These are phyloP conservation scores for Pao palembangensis DNA, from an alignment of 2,113 vertebrate genomes.

Conservation along the genomic window DNA sequence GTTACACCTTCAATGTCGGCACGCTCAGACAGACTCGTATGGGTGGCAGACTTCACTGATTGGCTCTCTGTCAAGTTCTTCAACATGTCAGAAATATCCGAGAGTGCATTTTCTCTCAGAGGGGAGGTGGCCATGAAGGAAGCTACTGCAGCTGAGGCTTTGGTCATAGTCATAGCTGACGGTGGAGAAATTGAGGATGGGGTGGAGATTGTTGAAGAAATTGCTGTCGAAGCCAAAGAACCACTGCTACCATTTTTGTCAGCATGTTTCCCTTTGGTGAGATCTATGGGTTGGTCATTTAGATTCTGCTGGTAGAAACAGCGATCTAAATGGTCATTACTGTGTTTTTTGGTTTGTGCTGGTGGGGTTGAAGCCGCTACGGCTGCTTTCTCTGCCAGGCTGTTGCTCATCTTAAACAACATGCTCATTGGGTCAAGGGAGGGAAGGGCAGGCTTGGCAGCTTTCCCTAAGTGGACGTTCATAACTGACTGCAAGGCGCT, in stretches of 20 bases:
- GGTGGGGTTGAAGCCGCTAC: slow-evolving; percentile 87
- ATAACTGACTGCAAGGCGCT: slow-evolving; percentile 98
- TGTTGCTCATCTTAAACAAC: slow-evolving; percentile 99
- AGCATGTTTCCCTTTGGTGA: slow-evolving; percentile 96
- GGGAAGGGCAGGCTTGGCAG: slow-evolving; percentile 92
- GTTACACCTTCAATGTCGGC: slow-evolving; percentile 91
- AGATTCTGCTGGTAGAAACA: slow-evolving; percentile 92
- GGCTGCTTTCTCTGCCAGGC: slow-evolving; percentile 93
- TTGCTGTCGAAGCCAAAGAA: slow-evolving; percentile 84
- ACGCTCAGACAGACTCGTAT: slow-evolving; percentile 94
- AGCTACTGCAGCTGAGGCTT: slow-evolving; percentile 90
- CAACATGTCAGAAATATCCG: slow-evolving; percentile 99
- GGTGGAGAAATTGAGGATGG: slow-evolving; percentile 90
- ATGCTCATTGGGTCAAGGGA: slow-evolving; percentile 98
- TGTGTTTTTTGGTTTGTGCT: slow-evolving; percentile 86
- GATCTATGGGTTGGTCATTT: slow-evolving; percentile 96
- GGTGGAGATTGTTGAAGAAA: slow-evolving; percentile 88
- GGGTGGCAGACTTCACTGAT: slow-evolving; percentile 90
- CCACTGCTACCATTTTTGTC: slow-evolving; percentile 77
- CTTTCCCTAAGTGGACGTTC: slow-evolving; percentile 98
- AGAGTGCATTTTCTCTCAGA: slow-evolving; percentile 96
- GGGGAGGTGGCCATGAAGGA: slow-evolving; percentile 97
- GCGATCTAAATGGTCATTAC: slow-evolving; percentile 88
- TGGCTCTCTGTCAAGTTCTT: slow-evolving; percentile 98
- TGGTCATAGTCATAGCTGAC: slow-evolving; percentile 87